These are phyloP conservation scores for Polyommatus icarus DNA, from an alignment of 2,888 invertebrate genomes.

Conservation along the genomic window DNA sequence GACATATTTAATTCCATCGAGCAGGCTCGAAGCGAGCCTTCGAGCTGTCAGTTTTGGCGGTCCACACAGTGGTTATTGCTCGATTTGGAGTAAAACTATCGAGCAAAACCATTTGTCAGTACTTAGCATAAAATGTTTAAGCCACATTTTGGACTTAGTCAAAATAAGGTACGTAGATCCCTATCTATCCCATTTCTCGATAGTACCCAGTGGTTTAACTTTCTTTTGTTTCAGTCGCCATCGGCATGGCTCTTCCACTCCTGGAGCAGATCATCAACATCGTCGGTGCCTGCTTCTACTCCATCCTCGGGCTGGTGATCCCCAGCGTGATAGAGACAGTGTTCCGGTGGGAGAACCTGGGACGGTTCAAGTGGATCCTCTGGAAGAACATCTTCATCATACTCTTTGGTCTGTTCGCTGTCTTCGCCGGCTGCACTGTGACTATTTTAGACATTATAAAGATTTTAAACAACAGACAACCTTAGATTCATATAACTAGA, in stretches of 20 bases:
- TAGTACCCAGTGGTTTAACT: neutral
- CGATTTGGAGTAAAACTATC: too few relatives aligned
- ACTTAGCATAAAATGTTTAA: too few relatives aligned
- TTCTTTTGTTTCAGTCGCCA: constrained; percentile 58
- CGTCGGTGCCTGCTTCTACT: constrained; percentile 81
- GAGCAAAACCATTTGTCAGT: too few relatives aligned
- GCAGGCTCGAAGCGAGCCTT: too few relatives aligned
- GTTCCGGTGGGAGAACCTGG: constrained; percentile 84
- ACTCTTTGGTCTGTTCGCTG: constrained; percentile 81
- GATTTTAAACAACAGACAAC: constrained; percentile 44
- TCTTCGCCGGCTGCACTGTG: constrained; percentile 82
- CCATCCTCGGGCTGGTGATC: constrained; percentile 86
- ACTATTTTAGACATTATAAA: constrained; percentile 65
- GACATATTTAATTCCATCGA: too few relatives aligned
- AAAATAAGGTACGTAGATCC: neutral
- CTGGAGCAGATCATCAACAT: constrained; percentile 74
- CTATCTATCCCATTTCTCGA: neutral
- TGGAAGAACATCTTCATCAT: constrained; percentile 84
- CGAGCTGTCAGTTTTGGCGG: too few relatives aligned
- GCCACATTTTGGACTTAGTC: too few relatives aligned
- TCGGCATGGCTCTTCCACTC: constrained; percentile 72
- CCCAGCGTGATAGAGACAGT: constrained; percentile 88
- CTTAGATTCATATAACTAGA: neutral
- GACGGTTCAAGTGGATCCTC: constrained; percentile 84
- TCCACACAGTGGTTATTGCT: too few relatives aligned